Evolutionary conservation across 2,797 vertebrate species (phyloP), one percentile per base, ranked within the genome.

Genomic region (Limnodromus scolopaceus): DNA sequence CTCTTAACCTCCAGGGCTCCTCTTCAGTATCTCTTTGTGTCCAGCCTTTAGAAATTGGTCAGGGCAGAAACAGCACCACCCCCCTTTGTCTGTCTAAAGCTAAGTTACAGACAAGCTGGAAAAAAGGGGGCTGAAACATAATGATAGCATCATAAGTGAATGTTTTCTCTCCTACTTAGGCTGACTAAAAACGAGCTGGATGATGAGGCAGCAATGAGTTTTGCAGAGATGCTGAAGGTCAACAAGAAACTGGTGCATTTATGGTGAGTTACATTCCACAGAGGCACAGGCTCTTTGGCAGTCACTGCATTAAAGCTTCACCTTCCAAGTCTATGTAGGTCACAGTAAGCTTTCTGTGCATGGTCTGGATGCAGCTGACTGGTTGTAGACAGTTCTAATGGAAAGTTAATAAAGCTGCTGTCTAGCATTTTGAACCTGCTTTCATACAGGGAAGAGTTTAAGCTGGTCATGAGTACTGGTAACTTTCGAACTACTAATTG

Each of bases 101-200:
- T 72, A 94, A 78, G 64, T 65, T 65, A 84, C 65, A 70, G 60
- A 71, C 30, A 55, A 84, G 65, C 78, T 79, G 55, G 57, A 69
- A 80, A 79, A 78, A 38, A 55, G 24, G 34, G 41, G 45, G 32
- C 46, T 64, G 58, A 77, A 91, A 94, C 92, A 48, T 30, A 58
- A 43, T 2, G 11, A 27, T 58, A 85, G 3, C 49, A 66, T 64
- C 48, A 14, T 51, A 64, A 96, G 55, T 24, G 58, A 88, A 85
- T 38, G 2, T 76, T 83, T 87, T 92, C 45, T 85, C 80, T 87
- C 77, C 54, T 72, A 63, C 66, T 87, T 69, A 99, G 99, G 99
- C 91, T 99, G 94, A 99, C 99, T 95, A 98, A 99, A 98, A 99
- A 99, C 0, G 97, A 99, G 39, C 72, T 99, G 60, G 97, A 98